phyloP scores from a whole-genome alignment of 2,113 vertebrate species.

The Cavia aperea region DNA sequence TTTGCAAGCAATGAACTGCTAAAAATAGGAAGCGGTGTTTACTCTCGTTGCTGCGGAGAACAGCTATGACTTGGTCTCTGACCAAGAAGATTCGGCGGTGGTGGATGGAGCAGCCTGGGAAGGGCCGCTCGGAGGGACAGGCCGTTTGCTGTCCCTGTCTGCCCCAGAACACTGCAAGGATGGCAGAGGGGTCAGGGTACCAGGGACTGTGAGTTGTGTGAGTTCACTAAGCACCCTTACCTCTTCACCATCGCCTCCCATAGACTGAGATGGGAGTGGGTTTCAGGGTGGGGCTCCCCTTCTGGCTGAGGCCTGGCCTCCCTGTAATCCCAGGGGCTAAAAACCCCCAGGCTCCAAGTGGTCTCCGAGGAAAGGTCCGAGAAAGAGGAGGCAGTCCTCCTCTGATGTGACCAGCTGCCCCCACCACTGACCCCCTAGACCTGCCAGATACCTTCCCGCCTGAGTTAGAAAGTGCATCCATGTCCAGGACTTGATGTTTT shows the following conservation, averaged over 20 bases:
- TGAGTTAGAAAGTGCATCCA: not conserved
- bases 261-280: not conserved
- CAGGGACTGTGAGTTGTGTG: not conserved
- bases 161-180: not conserved
- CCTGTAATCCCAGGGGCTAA: not conserved
- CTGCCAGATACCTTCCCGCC: not conserved
- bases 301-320: not conserved
- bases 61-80: slow-evolving; percentile 59
- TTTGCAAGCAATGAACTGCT: slow-evolving; percentile 59
- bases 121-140: not conserved
- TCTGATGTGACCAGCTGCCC: not conserved
- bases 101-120: slow-evolving; percentile 14
- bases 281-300: not conserved
- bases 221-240: not conserved
- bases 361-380: not conserved
- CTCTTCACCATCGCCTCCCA: not conserved
- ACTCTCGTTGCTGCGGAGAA: slow-evolving; percentile 57
- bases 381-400: not conserved
- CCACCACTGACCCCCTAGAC: not conserved
- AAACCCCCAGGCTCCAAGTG: not conserved
- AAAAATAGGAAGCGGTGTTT: slow-evolving; percentile 69
- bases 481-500: slow-evolving; percentile 3
- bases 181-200: not conserved
- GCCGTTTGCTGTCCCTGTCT: not conserved
- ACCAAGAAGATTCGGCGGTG: slow-evolving; percentile 47